phyloP scores from a whole-genome alignment of 2,797 vertebrate genomes.

The Pseudochaenichthys georgianus region DNA sequence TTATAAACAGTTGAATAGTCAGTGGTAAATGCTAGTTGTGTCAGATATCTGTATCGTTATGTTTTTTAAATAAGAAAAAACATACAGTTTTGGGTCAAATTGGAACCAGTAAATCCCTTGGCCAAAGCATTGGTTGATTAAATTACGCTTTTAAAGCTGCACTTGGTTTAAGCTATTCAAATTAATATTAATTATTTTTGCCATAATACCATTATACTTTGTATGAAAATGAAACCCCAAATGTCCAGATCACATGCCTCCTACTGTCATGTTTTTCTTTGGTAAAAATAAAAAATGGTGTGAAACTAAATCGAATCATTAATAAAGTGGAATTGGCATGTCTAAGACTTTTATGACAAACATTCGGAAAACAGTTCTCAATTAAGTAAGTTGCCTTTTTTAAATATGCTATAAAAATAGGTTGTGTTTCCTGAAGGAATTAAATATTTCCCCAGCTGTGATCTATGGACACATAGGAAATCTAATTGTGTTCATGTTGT shows the following conservation, averaged over 20 bases:
- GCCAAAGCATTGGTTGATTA: not conserved
- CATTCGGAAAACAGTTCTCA: not conserved
- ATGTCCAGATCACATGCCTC: not conserved
- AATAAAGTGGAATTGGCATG: constrained; percentile 1
- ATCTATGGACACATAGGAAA: constrained; percentile 43
- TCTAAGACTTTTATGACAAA: not conserved
- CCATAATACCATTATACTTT: not conserved
- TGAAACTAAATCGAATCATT: constrained; percentile 16
- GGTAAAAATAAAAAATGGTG: not conserved
- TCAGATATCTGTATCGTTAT: not conserved
- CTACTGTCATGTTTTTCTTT: not conserved
- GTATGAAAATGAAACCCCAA: not conserved
- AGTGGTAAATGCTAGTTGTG: not conserved
- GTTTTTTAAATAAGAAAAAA: not conserved
- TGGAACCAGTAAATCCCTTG: not conserved
- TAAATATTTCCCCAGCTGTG: constrained; percentile 23
- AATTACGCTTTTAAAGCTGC: not conserved
- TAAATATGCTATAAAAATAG: constrained; percentile 11
- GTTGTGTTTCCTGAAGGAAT: not conserved
- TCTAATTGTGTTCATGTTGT: constrained; percentile 53
- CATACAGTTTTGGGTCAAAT: not conserved
- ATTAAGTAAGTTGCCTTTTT: not conserved
- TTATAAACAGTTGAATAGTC: not conserved
- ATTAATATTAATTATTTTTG: not conserved
- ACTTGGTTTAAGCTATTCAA: not conserved